Evolutionary conservation across 2,888 invertebrate genomes (phyloP), one percentile per base, ranked within the genome.

Genomic region (Listrodromus nycthemerus): DNA sequence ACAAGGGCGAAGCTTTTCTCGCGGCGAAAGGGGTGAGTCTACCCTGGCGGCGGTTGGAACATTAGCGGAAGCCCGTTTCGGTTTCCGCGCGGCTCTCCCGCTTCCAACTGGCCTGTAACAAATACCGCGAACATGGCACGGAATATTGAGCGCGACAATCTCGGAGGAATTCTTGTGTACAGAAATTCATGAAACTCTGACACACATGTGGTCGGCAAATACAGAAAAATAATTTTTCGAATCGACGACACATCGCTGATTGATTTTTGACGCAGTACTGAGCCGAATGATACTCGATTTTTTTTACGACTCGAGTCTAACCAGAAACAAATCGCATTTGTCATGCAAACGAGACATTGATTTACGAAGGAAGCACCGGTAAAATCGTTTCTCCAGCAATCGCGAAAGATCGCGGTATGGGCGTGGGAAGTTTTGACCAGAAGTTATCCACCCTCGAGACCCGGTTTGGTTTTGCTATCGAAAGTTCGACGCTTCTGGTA

Each of bases 71-170:
- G 83, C 84, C 85, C 84, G 66, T 79, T 85, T 80, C 45, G 75
- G 78, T 85, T 86, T 84, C 73, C 83, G 76, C 71, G n/a, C 78
- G 67, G 45, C 24, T 65, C 41, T 13, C 45, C 73, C 55, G 21
- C 70, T 61, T 24, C 48, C 79, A 84, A 84, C 75, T 85, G 82
- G 84, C 74, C 58, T 82, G 67, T 87, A 85, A 86, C 87, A 87
- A 88, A 88, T 87, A 85, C 80, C 84, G 76, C 66, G 86, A 85
- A 83, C 88, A 86, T 86, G 86, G 82, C 55, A 45, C 75, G 65
- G 87, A 85, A 88, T 88, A 88, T 87, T 86, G 86, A 88, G 87
- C 71, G 77, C 80, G 65, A 81, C 61, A 24, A 58, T 67, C 74
- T 70, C 82, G 85, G 69, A 58, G 58, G 73, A 63, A 33, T 37